A percentile compares a stretch with the other conserved stretches of the same genome.
phyloP scores from a whole-genome alignment of 2,113 vertebrate species.

The Rhombomys opimus region DNA sequence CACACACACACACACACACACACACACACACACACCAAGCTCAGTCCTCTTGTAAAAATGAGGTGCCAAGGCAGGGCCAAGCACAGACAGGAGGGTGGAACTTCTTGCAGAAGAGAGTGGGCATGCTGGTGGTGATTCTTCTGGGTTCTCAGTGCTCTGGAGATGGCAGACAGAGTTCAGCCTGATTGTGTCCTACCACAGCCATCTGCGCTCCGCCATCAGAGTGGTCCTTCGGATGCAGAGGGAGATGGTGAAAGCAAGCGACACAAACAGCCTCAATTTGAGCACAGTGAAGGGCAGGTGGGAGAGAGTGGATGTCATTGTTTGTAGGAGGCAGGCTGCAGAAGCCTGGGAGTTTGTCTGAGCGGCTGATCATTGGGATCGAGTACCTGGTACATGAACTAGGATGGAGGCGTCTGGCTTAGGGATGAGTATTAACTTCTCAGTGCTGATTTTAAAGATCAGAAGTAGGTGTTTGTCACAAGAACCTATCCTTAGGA shows the following conservation, averaged over 20 bases:
- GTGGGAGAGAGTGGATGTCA: not conserved
- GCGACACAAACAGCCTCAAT: not conserved
- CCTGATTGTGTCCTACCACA: not conserved
- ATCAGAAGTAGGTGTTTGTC: constrained; percentile 53
- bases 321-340: not conserved
- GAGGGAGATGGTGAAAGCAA: not conserved
- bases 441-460: constrained; percentile 39
- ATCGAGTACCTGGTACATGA: not conserved
- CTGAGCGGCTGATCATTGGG: constrained; percentile 13
- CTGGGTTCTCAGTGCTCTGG: not conserved
- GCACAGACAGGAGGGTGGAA: not conserved
- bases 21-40: not conserved
- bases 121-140: not conserved
- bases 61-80: not conserved
- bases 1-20: not conserved
- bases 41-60: not conserved
- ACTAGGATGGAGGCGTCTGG: not conserved
- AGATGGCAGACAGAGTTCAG: not conserved
- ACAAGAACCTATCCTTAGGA: not conserved
- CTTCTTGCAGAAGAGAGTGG: not conserved
- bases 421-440: not conserved
- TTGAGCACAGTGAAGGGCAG: not conserved
- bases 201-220: not conserved
- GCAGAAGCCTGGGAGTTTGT: not conserved
- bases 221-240: not conserved